Evolutionary conservation across 2,113 vertebrate species (phyloP), one percentile per base, ranked within the genome.

Genomic region (Argyrosomus japonicus): DNA sequence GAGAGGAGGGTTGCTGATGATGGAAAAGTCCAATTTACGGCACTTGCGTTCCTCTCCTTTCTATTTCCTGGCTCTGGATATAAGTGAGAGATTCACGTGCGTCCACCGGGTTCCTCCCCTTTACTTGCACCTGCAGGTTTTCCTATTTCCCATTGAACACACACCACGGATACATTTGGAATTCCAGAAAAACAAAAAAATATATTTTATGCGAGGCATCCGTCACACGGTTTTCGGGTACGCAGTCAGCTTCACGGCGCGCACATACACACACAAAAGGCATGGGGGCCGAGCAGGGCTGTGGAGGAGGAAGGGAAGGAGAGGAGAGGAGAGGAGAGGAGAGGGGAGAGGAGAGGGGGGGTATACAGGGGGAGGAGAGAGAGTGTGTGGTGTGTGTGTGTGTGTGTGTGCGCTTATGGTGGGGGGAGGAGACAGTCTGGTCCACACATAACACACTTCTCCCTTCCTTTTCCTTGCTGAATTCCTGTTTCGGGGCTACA

Each of bases 391-490:
- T 29, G 29, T 29, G 32, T 29, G 29, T 29, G 29, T 32, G 29
- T 36, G 36, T 36, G 75, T 84, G 91, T 78, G 69, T 78, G 88
- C 48, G 82, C 36, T 78, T 84, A 84, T 82, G 84, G 77, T 84
- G 68, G 93, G 92, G 92, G 93, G 93, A 92, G 92, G 93, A 93
- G 92, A 92, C 92, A 90, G 93, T 92, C 92, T 93, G 91, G 82
- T 90, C 90, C 85, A 82, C 80, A 87, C 87, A 86, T 12, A 47
- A 48, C 81, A 43, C 81, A 57, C 67, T 68, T 57, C 61, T 64
- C 68, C 32, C 53, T n/a, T 60, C 56, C 62, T 36, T 61, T 36
- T 40, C 70, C 69, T 68, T 48, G 75, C 86, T 88, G 88, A 75
- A 92, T 93, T 91, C 92, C 88, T 87, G 74, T 87, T 83, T 84